A percentile compares a stretch with the other conserved stretches of the same genome.
These are phyloP conservation scores for Caenorhabditis sp. DNA, from an alignment of 2,888 invertebrate species.

Conservation along the genomic window DNA sequence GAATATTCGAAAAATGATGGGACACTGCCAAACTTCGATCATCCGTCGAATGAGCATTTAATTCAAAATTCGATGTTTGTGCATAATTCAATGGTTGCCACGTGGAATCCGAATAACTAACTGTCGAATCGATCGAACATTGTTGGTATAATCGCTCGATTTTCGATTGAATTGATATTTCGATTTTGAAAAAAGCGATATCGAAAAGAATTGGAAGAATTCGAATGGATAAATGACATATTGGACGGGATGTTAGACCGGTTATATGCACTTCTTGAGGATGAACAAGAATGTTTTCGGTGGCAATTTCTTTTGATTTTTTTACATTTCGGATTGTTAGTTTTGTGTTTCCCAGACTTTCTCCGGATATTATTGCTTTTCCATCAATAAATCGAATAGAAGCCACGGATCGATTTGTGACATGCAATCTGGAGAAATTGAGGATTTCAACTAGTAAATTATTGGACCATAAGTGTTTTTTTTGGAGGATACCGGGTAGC, in stretches of 20 bases:
- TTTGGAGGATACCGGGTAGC: too few species aligned
- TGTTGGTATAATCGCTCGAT: slow-evolving; percentile 43
- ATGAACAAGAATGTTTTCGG: slow-evolving; percentile 21
- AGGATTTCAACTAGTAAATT: too few species aligned
- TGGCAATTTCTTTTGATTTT: slow-evolving; percentile 18
- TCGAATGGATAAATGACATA: slow-evolving; percentile 22
- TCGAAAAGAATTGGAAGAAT: slow-evolving; percentile 35
- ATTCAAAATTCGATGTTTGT: slow-evolving; percentile 38
- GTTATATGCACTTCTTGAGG: slow-evolving; percentile 19
- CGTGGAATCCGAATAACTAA: slow-evolving; percentile 59
- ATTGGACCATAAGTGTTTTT: too few species aligned
- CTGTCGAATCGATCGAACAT: slow-evolving; percentile 49
- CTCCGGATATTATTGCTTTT: slow-evolving; percentile 48
- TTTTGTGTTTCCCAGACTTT: slow-evolving; percentile 45
- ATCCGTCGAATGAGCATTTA: slow-evolving; percentile 50
- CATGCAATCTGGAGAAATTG: slow-evolving; percentile 16
- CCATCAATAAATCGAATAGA: slow-evolving; percentile 41
- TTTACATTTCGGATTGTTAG: slow-evolving; percentile 21
- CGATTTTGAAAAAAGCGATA: slow-evolving; percentile 29
- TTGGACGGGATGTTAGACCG: slow-evolving; percentile 33
- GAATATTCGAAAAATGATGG: slow-evolving; percentile 39
- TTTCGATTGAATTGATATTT: slow-evolving; percentile 14
- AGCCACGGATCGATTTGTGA: slow-evolving; percentile 35
- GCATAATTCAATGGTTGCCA: slow-evolving; percentile 52
- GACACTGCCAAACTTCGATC: slow-evolving; percentile 52